Evolutionary conservation across 92 coral and sea anemone species (phyloP), one percentile per base, ranked within the genome.

Genomic region (Hydrozoanthus gracilis): DNA sequence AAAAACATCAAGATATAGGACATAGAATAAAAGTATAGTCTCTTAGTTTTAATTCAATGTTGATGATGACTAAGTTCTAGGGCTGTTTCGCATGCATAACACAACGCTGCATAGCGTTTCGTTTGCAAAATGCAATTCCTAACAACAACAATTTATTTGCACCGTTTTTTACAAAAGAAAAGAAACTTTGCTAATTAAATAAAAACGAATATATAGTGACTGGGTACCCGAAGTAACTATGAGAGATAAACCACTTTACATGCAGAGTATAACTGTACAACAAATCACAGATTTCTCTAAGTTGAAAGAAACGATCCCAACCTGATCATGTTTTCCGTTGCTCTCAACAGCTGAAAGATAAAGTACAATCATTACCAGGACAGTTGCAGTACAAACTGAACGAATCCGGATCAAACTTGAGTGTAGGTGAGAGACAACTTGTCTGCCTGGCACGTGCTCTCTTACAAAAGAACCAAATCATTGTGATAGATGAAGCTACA

Each of bases 401-500:
- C 60, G 84, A 79, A 8, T 62, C 72, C 8, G 84, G 84, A 4
- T 61, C 84, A 4, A 79, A 79, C 44, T 17, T 78, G 51, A 78
- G 83, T 5, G 83, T 78, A 39, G 83, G 83, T 8, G 83, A 78
- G 69, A 64, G 83, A 20, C 84, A 79, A 20, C 50, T 79, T 18
- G 72, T 79, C 39, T 79, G 84, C 55, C 17, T 79, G 9, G 84
- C 84, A 13, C 84, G 84, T 44, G 84, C 84, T 14, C 73, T 79
- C 39, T 46, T 79, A 45, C 84, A 79, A 62, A 54, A 62, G 56
- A 79, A 79, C 73, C 45, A 79, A 51, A 79, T 79, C 8, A 79
- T 79, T 16, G 51, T 79, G 44, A 79, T 79, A 6, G 84, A 79
- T 62, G 84, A 79, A 79, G 84, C 84, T n/a, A 79, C 84, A 46